Evolutionary conservation across 2,797 vertebrate species (phyloP).

Genomic region (Anolis apletophallus): DNA sequence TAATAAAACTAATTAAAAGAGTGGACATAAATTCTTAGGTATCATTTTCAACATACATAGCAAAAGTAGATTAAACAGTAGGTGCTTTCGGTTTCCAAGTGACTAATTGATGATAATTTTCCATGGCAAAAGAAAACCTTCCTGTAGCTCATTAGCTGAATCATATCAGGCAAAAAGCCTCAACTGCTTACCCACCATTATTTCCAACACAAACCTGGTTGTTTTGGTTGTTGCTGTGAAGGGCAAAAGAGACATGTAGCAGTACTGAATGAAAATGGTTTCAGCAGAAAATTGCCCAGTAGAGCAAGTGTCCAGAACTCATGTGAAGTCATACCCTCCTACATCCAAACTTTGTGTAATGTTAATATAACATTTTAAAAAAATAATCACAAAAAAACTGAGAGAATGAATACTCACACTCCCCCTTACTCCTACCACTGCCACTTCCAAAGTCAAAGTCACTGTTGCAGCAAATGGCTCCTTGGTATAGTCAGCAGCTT

Average conservation of each 20-base stretch:
- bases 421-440: no score
- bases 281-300: not conserved
- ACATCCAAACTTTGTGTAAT: no score
- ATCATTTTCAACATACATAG: not conserved
- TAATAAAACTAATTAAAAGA: constrained; percentile 1
- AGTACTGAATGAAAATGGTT: not conserved
- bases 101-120: not conserved
- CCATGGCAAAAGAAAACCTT: not conserved
- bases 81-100: not conserved
- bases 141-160: not conserved
- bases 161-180: not conserved
- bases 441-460: no score
- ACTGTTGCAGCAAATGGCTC: no score
- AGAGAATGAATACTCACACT: no score
- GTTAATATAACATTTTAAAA: not conserved
- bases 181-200: not conserved
- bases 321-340: no score
- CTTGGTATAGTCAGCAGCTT: no score
- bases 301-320: not conserved
- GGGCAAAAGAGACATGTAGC: not conserved
- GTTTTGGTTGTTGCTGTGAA: not conserved
- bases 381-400: no score
- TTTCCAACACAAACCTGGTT: not conserved
- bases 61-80: not conserved
- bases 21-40: not conserved